These are phyloP conservation scores for Hyperoodon ampullatus DNA, from an alignment of 2,113 vertebrate genomes.

Conservation along the genomic window DNA sequence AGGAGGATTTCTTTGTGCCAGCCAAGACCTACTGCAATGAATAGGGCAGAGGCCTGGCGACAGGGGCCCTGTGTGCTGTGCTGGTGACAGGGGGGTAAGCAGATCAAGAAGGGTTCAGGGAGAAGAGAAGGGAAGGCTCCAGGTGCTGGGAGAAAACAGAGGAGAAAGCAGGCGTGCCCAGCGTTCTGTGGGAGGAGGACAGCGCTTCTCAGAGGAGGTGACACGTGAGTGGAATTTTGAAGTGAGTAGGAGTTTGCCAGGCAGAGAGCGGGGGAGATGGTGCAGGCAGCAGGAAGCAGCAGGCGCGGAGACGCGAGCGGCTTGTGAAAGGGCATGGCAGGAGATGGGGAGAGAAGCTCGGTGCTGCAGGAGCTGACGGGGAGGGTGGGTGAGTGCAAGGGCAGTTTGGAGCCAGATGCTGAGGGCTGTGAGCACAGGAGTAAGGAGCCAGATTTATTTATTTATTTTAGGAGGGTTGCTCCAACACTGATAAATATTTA, in stretches of 20 bases:
- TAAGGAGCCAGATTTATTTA: not conserved
- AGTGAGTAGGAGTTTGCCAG: constrained; percentile 59
- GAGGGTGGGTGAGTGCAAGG: not conserved
- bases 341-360: not conserved
- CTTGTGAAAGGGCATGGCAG: not conserved
- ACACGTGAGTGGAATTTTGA: constrained; percentile 27
- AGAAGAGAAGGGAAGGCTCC: not conserved
- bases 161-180: not conserved
- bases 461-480: not conserved
- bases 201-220: not conserved
- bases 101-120: not conserved
- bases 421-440: not conserved
- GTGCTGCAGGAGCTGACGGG: not conserved
- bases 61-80: not conserved
- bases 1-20: not conserved
- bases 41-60: not conserved
- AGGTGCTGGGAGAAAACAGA: not conserved
- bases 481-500: not conserved
- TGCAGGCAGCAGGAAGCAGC: constrained; percentile 47
- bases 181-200: not conserved
- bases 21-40: not conserved
- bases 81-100: not conserved
- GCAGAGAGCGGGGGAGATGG: not conserved
- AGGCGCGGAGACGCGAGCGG: fast-evolving
- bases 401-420: not conserved